phyloP scores from a whole-genome alignment of 2,888 invertebrate species.

The Marronus borbonicus region DNA sequence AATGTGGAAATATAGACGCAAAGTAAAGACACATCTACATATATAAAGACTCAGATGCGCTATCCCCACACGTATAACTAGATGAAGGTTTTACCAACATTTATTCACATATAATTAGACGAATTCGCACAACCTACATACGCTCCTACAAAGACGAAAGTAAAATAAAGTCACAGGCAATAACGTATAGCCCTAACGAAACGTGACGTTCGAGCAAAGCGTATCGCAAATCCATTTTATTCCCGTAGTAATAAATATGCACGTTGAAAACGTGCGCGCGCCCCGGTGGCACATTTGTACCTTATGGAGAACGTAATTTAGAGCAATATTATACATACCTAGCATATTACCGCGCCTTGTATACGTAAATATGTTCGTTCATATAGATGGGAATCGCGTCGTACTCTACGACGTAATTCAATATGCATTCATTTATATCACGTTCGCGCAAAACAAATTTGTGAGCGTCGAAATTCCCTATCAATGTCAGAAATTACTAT shows the following conservation, averaged over 20 bases:
- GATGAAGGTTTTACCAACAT: too few relatives aligned
- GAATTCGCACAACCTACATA: too few relatives aligned
- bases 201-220: background rate
- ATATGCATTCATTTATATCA: slow-evolving; percentile 26
- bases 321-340: slow-evolving; percentile 1
- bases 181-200: background rate
- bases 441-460: slow-evolving; percentile 28
- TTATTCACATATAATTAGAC: too few relatives aligned
- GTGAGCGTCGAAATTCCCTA: slow-evolving; percentile 34
- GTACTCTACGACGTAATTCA: slow-evolving; percentile 24
- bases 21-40: too few relatives aligned
- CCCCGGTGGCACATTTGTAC: background rate
- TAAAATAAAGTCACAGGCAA: background rate
- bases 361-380: slow-evolving; percentile 7
- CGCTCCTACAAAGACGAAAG: too few relatives aligned
- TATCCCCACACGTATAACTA: too few relatives aligned
- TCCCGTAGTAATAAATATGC: slow-evolving; percentile 7
- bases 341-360: background rate
- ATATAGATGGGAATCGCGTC: slow-evolving; percentile 1
- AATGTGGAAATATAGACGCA: too few relatives aligned
- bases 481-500: slow-evolving; percentile 42
- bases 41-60: too few relatives aligned
- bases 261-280: background rate
- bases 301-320: slow-evolving; percentile 18
- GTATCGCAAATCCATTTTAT: background rate